Evolutionary conservation across 1,140 invertebrate genomes (phyloP), one percentile per base, ranked within the genome.

Genomic region (Kradibia gibbosae): DNA sequence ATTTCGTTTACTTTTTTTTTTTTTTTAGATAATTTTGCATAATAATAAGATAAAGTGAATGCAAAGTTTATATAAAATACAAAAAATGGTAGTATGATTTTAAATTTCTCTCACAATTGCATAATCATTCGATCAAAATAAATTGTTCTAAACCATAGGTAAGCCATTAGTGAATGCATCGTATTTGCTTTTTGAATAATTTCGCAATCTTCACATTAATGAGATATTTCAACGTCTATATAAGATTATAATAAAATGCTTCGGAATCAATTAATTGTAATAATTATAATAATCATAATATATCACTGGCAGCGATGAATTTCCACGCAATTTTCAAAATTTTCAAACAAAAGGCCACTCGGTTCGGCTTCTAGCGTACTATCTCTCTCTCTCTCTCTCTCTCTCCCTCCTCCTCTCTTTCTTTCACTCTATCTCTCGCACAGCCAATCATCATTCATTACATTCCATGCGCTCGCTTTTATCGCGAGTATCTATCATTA

Each of bases 401-500:
- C 36, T 20, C 65, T 36, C 28, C n/a, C 11, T 0, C 11, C 3
- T 4, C 17, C 7, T 13, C 31, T 28, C 31, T 8, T 45, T 22
- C 8, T 76, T n/a, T 0, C 36, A 3, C 25, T 1, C 28, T 3
- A 4, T 13, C 34, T 39, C 73, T 8, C 1, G 3, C 22, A 28
- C 22, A 22, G 25, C 45, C 78, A 60, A 72, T 60, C 45, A 42
- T 80, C 53, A 34, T 73, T 73, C 78, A 73, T 73, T 73, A 72
- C 50, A 13, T n/a, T 28, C 22, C 28, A 13, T 34, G 28, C 60
- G 8, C 53, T 22, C 7, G 28, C 11, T 42, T 71, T 77, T 77
- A 72, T 79, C 67, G 78, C 17, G 53, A 5, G 39, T 50, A 73
- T 62, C 70, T 39, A 73, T 80, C 70, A 62, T 73, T 80, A 73